A percentile compares a stretch with the other conserved stretches of the same genome.
Conservation (phyloP, 2,113 vertebrate genomes). For the Callipepla californica region DNA sequence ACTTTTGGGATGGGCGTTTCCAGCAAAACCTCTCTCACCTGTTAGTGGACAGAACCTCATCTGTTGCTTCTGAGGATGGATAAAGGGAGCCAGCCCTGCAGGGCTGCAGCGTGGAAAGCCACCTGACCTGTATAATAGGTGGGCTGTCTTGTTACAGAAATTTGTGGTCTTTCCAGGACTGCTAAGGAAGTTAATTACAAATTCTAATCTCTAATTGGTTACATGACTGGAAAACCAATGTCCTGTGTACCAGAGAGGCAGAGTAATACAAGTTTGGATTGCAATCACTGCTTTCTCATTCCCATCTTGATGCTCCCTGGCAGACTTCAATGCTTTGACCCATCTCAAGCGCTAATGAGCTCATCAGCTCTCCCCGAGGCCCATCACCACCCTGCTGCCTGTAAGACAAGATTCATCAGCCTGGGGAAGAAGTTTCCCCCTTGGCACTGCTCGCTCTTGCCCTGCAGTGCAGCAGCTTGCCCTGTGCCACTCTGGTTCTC, state of each 20-base stretch:
- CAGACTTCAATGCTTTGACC: background rate
- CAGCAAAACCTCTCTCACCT: background rate
- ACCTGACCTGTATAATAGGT: background rate
- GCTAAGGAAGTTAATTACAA: constrained; percentile 44
- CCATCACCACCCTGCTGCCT: background rate
- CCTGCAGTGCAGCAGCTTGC: background rate
- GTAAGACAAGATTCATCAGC: background rate
- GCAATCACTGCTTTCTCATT: background rate
- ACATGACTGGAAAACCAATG: background rate
- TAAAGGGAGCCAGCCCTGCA: background rate
- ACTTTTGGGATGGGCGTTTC: background rate
- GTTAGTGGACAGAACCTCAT: background rate
- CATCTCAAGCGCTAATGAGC: background rate
- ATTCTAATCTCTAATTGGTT: background rate
- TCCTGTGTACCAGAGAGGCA: background rate
- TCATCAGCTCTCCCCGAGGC: background rate
- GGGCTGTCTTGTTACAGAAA: constrained; percentile 6
- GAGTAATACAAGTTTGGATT: background rate
- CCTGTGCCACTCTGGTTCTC: background rate
- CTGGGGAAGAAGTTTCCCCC: background rate
- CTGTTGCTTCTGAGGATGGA: background rate
- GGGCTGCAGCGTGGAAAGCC: background rate
- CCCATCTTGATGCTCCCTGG: background rate
- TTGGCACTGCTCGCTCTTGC: background rate
- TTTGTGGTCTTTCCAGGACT: background rate